Evolutionary conservation across 2,888 invertebrate species (phyloP), one percentile per base, ranked within the genome.

Genomic region (Magallana nippona): DNA sequence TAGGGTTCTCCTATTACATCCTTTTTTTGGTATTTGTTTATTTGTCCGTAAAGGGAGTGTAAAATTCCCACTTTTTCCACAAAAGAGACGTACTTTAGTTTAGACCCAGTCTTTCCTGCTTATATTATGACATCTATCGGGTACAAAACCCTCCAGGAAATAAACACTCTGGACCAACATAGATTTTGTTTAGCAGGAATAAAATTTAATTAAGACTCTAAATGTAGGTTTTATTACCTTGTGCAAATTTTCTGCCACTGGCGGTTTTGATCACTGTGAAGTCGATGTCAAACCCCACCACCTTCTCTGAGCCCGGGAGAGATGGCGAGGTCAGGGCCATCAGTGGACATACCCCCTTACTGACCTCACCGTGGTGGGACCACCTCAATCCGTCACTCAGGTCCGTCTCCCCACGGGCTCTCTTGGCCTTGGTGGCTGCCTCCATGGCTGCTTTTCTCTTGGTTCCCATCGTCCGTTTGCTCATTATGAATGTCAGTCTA

Each of bases 381-480:
- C 93, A 93, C 82, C 86, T 89, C 63, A 92, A 84, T 17, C 88
- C 89, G 78, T 90, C 86, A 19, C 87, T 79, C 2, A 93, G 85
- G 77, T 92, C 91, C 1, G 93, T 92, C 84, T 92, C 93, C n/a
- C 92, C 92, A 55, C 88, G 89, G 0, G 91, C 91, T 62, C 90
- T 89, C 83, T 93, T 93, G 2, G 91, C 92, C 56, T 90, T 89
- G 17, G 86, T 55, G 58, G 87, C 91, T 0, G 91, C 88, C 32
- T 88, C 87, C 1, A 87, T 88, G 2, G 90, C 90, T 1, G 93
- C 97, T 94, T 96, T 97, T 95, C 97, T 96, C 82, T 85, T 82
- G 1, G 83, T 77, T 13, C 63, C 63, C 15, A 44, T 44, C 44
- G 63, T 63, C 79, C 89, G 83, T n/a, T 80, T 79, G 82, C 87